Percentiles rank a stretch among this genome's conserved stretches.
Evolutionary conservation across 2,797 vertebrate genomes (phyloP).

Genomic region (Acipenser transmontanus): DNA sequence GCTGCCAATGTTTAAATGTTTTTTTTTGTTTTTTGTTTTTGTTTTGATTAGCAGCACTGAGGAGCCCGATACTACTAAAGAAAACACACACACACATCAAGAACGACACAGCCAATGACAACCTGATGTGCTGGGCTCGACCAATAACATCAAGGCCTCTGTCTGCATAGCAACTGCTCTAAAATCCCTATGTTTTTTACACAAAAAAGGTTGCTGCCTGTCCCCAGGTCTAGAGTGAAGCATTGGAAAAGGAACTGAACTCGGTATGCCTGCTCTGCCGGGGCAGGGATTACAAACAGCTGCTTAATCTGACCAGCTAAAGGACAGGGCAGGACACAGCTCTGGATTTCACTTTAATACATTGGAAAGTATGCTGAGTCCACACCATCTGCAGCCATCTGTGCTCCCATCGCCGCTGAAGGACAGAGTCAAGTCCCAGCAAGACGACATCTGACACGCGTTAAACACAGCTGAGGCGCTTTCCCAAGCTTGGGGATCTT

Average conservation of each 20-base stretch:
- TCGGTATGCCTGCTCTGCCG: constrained; percentile 32
- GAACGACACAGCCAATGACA: too few species aligned
- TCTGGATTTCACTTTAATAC: constrained; percentile 63
- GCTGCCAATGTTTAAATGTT: too few species aligned
- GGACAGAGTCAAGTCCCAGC: constrained; percentile 28
- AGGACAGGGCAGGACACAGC: constrained; percentile 37
- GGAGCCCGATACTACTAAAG: too few species aligned
- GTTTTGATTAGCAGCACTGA: too few species aligned
- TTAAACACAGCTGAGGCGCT: constrained; percentile 3
- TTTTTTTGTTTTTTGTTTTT: too few species aligned
- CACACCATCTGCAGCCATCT: constrained; percentile 47
- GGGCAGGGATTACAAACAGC: constrained; percentile 62
- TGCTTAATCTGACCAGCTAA: constrained; percentile 70
- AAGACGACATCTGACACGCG: constrained; percentile 24
- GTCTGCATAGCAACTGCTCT: constrained; percentile 23
- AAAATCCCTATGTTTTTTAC: background rate
- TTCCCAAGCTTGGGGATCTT: constrained; percentile 2
- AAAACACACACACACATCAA: too few species aligned
- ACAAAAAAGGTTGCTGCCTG: background rate
- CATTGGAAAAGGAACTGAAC: background rate
- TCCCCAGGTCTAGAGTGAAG: background rate
- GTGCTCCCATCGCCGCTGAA: constrained; percentile 48
- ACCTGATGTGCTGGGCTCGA: too few species aligned
- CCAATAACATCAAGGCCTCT: background rate
- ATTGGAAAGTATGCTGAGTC: constrained; percentile 54